A percentile compares a stretch with the other conserved stretches of the same genome.
Evolutionary conservation across 2,113 vertebrate genomes (phyloP).

Genomic region (Xenopus borealis): DNA sequence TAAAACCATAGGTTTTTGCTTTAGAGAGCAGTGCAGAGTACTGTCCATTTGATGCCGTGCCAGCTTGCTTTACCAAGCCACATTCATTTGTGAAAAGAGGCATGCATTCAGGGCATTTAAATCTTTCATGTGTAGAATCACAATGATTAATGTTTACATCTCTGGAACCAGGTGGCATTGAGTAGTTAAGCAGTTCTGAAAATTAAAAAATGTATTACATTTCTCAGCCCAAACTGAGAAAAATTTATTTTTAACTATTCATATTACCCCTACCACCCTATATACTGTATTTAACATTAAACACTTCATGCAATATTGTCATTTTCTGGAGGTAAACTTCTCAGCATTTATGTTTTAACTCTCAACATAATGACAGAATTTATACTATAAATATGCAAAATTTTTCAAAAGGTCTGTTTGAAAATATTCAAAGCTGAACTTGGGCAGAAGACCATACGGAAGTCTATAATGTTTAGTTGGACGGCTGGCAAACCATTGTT

Average conservation of each 20-base stretch:
- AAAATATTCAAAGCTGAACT: conserved; percentile 56
- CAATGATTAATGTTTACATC: conserved; percentile 35
- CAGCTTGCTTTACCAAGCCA: conserved; percentile 29
- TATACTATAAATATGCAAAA: conserved; percentile 48
- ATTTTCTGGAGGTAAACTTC: background rate
- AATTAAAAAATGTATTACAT: conserved; percentile 3
- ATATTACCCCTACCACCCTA: too few species aligned
- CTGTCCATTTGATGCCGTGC: conserved; percentile 4
- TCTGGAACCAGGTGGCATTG: conserved; percentile 20
- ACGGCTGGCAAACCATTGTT: conserved; percentile 61
- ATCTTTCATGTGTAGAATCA: background rate
- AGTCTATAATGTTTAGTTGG: conserved; percentile 69
- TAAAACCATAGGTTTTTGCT: conserved; percentile 29
- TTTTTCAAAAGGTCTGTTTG: conserved; percentile 64
- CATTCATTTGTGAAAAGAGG: background rate
- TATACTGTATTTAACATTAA: too few species aligned
- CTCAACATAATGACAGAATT: conserved; percentile 61
- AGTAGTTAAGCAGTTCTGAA: background rate
- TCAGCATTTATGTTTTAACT: conserved; percentile 50
- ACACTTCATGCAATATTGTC: too few species aligned
- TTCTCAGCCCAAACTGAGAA: too few species aligned
- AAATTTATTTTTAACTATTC: too few species aligned
- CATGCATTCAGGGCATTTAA: background rate
- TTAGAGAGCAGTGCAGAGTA: conserved; percentile 14
- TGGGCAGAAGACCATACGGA: conserved; percentile 58